These are phyloP conservation scores for Aquatica leii DNA, from an alignment of 2,888 invertebrate species.

Conservation along the genomic window DNA sequence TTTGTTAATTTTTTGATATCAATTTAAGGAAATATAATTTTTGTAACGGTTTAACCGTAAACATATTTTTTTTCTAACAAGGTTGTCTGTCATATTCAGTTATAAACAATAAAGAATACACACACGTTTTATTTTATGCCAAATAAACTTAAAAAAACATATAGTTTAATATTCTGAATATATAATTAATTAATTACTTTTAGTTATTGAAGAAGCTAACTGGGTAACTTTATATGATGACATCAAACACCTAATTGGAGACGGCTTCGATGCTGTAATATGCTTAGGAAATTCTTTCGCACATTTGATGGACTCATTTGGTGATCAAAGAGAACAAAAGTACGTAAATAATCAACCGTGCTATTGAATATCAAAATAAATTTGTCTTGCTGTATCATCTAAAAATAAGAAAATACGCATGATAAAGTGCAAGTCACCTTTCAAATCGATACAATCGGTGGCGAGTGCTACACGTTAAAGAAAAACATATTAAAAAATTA, in stretches of 20 bases:
- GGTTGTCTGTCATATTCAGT: no score
- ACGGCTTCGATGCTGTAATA: slow-evolving; percentile 86
- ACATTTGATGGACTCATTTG: slow-evolving; percentile 81
- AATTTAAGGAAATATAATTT: no score
- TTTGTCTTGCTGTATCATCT: slow-evolving; percentile 15
- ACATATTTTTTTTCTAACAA: no score
- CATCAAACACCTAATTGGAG: slow-evolving; percentile 69
- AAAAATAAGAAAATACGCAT: slow-evolving; percentile 4
- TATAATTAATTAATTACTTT: no score
- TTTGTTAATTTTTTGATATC: no score
- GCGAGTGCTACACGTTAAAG: slow-evolving; percentile 2
- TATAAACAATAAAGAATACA: no score
- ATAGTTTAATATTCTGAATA: no score
- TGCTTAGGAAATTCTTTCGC: slow-evolving; percentile 93
- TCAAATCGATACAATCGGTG: slow-evolving; percentile 8
- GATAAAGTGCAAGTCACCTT: slow-evolving; percentile 18
- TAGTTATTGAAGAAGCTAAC: slow-evolving; percentile 91
- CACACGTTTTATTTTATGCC: no score
- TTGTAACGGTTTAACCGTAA: no score
- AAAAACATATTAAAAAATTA: slow-evolving; percentile 7
- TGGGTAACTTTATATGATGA: slow-evolving; percentile 85
- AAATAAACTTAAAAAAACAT: no score
- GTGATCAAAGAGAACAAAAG: slow-evolving; percentile 82
- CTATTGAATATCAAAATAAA: slow-evolving; percentile 3
- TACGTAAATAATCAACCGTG: slow-evolving; percentile 46